Evolutionary conservation across 2,888 invertebrate species (phyloP).

Genomic region (Tupiocoris notatus): DNA sequence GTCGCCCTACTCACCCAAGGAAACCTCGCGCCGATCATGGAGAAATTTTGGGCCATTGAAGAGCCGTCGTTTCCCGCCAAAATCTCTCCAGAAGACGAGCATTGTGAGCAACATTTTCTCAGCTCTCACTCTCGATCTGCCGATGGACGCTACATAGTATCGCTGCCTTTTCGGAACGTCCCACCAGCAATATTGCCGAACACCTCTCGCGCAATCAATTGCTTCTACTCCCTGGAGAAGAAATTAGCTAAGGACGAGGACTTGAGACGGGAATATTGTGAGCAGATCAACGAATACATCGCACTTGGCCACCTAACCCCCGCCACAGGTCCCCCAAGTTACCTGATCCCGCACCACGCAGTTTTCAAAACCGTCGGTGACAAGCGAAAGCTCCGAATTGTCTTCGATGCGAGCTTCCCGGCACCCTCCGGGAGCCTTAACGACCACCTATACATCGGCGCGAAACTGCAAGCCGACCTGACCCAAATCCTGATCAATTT

Average conservation of each 20-base stretch:
- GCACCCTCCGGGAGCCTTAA: conserved; percentile 13
- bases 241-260: not conserved
- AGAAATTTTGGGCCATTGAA: conserved; percentile 18
- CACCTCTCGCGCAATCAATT: not conserved
- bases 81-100: too few species aligned
- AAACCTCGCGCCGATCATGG: not conserved
- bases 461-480: conserved; percentile 23
- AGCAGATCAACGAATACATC: not conserved
- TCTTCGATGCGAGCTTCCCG: conserved; percentile 14
- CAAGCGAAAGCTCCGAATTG: conserved; percentile 10
- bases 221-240: not conserved
- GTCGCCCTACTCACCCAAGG: not conserved
- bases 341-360: conserved; percentile 18
- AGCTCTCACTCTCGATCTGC: not conserved
- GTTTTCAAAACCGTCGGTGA: conserved; percentile 10
- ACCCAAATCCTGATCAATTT: conserved; percentile 19
- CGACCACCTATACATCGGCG: conserved; percentile 13
- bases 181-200: not conserved
- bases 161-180: not conserved
- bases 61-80: not conserved
- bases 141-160: not conserved
- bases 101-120: conserved; percentile 17
- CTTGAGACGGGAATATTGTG: not conserved
- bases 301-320: not conserved
- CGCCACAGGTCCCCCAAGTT: not conserved